Evolutionary conservation across 2,113 vertebrate species (phyloP).

Genomic region (Pogonocichla stellata): DNA sequence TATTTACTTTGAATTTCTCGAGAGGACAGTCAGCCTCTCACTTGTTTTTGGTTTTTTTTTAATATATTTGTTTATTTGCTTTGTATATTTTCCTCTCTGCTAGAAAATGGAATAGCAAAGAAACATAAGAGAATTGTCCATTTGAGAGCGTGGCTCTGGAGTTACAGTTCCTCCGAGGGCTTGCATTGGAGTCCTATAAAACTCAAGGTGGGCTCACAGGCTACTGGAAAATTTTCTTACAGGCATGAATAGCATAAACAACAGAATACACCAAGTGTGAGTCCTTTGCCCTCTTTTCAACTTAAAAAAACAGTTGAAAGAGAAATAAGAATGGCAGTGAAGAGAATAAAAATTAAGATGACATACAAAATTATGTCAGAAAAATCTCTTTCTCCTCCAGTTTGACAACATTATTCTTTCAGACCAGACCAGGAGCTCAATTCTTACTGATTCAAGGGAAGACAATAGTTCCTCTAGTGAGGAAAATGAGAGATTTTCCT

Average conservation of each 20-base stretch:
- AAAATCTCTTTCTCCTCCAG: neutral
- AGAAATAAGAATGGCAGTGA: neutral
- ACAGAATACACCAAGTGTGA: neutral
- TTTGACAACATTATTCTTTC: neutral
- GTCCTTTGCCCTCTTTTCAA: neutral
- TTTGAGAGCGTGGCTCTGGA: neutral
- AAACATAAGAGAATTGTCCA: constrained; percentile 1
- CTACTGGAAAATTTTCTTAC: constrained; percentile 41
- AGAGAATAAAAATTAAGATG: neutral
- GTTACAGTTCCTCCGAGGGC: constrained; percentile 10
- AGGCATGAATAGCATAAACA: neutral
- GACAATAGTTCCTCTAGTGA: neutral
- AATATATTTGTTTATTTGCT: neutral
- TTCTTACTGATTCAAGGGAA: neutral
- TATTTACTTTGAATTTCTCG: neutral
- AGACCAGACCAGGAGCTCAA: neutral
- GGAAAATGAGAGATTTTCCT: neutral
- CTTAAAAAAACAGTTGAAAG: neutral
- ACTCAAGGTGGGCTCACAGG: neutral
- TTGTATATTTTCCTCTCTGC: neutral
- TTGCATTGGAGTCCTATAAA: constrained; percentile 12
- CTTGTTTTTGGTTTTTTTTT: neutral
- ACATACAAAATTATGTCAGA: neutral
- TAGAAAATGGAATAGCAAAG: neutral
- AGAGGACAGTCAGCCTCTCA: neutral